Evolutionary conservation across 2,797 vertebrate species (phyloP), one percentile per base, ranked within the genome.

Genomic region (Falco rusticolus): DNA sequence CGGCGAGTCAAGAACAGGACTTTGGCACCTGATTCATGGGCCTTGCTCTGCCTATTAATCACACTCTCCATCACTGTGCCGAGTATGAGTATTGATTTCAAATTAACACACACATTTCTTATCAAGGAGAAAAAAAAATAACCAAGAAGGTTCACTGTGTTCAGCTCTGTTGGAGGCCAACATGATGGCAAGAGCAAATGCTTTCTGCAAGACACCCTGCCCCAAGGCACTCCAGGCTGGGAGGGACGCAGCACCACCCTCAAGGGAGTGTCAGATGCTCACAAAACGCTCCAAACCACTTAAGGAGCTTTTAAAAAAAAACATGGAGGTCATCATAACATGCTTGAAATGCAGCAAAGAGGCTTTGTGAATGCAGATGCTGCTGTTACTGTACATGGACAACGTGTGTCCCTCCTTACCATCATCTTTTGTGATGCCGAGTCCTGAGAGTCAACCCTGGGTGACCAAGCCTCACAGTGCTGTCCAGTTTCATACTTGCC

Each of bases 11-110:
- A 51, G 53, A 92, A 89, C 2, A 94, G 61, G 57, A 85, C 48
- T 93, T 89, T 1, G 4, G 66, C 64, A 71, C 16, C 41, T 89
- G 94, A 96, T 85, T 89, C 90, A 92, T 77, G 39, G 71, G 17
- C 65, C 50, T 77, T 69, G 39, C 50, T 60, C 80, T 69, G 21
- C 41, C 53, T 41, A 77, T 84, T 94, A 84, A 93, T 91, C 85
- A 84, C 4, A 0, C 29, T 63, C 68, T 70, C 64, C 47, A 69
- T 45, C 34, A 39, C 81, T 53, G 37, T 83, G 65, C 68, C 65
- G 68, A 89, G 78, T 78, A 95, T 82, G 80, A 45, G 51, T 77
- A 97, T 94, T 80, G 94, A 93, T 96, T 97, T 95, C 74, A 89
- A 95, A 96, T 96, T 94, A 95, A 80, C 78, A 54, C 68, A 68